Evolutionary conservation across 1,140 invertebrate species (phyloP).

Genomic region (Heliconius congener): DNA sequence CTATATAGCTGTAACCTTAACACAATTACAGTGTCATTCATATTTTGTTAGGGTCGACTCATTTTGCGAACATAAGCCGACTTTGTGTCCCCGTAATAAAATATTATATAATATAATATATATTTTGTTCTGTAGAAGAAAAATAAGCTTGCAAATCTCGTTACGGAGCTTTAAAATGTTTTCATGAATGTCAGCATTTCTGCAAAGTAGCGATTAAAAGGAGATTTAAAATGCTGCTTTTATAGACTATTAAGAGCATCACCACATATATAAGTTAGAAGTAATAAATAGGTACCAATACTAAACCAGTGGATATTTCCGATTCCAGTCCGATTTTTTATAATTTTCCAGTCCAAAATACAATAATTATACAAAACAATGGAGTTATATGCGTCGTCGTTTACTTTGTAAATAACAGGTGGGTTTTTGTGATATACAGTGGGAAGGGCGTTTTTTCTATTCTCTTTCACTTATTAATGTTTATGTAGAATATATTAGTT

Average conservation of each 20-base stretch:
- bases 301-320: not conserved
- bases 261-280: not conserved
- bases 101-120: not conserved
- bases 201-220: not conserved
- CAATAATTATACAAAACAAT: not conserved
- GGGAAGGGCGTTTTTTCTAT: not conserved
- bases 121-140: not conserved
- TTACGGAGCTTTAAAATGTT: not conserved
- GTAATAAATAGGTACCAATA: not conserved
- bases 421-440: not conserved
- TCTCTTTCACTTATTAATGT: too few species aligned
- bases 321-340: not conserved
- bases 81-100: not conserved
- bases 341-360: not conserved
- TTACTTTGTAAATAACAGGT: too few species aligned
- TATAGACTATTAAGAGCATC: not conserved
- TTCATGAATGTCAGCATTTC: not conserved
- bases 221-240: not conserved
- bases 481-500: too few species aligned
- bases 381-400: not conserved
- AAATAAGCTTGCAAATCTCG: not conserved
- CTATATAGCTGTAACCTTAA: not conserved
- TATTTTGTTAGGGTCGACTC: not conserved
- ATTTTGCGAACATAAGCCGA: not conserved
- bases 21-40: slow-evolving; percentile 2